Base-by-base conservation (phyloP, 1,140 invertebrate species). In the Holotrichia oblita region DNA sequence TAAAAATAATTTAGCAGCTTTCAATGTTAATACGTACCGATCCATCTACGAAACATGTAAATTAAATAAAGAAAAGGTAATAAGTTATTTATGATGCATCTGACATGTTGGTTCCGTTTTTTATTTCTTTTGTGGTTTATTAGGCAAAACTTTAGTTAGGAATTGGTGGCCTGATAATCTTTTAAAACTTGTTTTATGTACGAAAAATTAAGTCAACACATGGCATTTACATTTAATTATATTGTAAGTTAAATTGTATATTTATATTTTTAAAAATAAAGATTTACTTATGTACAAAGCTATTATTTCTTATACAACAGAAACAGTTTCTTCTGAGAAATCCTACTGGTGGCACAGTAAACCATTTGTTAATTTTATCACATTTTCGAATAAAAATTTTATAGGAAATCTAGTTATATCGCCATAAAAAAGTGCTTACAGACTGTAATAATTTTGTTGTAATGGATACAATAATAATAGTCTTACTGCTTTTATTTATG, bases 21-120 rank as follows among this genome's bases (percentile, higher is more conserved):
- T 64, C 10, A 17, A 64, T 10, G 9, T 27, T 64, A 64, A 48
- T 48, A 48, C 7, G n/a, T 48, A 48, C 44, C 12, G 12, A 48
- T 48, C 12, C n/a, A 48, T 12, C n/a, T 6, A n/a, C 3, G 12
- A 14, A n/a, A n/a, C n/a, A 48, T 48, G n/a, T 48, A 14, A 48
- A 9, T n/a, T 48, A n/a, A 48, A 48, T 12, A 48, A 48, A 48
- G 12, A 48, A 48, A 48, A 12, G 12, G 44, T 48, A 48, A 10
- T 48, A 64, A 20, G 9, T 64, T 64, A 64, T 64, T 64, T 64
- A 64, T 64, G 24, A 64, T 64, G 22, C 61, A 64, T 64, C 61
- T 64, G 61, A 64, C 24, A 6, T 17, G 22, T n/a, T n/a, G n/a
- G n/a, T n/a, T n/a, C n/a, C n/a, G n/a, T 64, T 64, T 64, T 14